These are phyloP conservation scores for Xylocampa areola DNA, from an alignment of 2,888 invertebrate species.

Conservation along the genomic window DNA sequence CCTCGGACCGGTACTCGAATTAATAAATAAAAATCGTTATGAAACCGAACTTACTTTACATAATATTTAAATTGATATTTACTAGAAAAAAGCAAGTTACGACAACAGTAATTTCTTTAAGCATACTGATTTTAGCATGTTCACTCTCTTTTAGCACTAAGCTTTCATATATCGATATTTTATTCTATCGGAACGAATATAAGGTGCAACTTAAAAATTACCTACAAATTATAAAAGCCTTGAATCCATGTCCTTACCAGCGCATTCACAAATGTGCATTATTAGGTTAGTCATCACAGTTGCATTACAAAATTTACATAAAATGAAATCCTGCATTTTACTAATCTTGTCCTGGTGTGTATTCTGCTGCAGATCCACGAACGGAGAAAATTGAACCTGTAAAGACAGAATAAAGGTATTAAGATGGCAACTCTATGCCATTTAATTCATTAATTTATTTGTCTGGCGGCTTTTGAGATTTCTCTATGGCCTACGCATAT, in stretches of 20 bases:
- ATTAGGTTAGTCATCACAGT: constrained; percentile 62
- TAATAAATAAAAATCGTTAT: no score
- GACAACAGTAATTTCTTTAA: not conserved
- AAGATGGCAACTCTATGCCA: no score
- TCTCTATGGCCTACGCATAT: no score
- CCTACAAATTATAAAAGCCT: constrained; percentile 9
- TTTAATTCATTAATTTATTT: no score
- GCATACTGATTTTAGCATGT: no score
- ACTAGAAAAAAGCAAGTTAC: not conserved
- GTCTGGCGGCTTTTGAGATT: no score
- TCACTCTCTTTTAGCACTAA: not conserved
- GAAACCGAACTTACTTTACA: not conserved
- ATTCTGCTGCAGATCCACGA: constrained; percentile 58
- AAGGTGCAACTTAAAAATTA: constrained; percentile 9
- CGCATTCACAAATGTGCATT: constrained; percentile 36
- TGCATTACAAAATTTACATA: constrained; percentile 61
- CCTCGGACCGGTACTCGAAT: no score
- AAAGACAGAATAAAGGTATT: constrained; percentile 10
- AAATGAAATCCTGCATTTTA: constrained; percentile 49
- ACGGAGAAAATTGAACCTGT: constrained; percentile 65
- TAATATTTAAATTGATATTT: constrained; percentile 4
- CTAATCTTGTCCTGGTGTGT: constrained; percentile 45
- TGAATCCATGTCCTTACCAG: constrained; percentile 33
- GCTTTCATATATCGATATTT: not conserved
- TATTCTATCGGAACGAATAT: not conserved